Evolutionary conservation across 1,140 invertebrate genomes (phyloP).

Genomic region (Uloborus diversus): DNA sequence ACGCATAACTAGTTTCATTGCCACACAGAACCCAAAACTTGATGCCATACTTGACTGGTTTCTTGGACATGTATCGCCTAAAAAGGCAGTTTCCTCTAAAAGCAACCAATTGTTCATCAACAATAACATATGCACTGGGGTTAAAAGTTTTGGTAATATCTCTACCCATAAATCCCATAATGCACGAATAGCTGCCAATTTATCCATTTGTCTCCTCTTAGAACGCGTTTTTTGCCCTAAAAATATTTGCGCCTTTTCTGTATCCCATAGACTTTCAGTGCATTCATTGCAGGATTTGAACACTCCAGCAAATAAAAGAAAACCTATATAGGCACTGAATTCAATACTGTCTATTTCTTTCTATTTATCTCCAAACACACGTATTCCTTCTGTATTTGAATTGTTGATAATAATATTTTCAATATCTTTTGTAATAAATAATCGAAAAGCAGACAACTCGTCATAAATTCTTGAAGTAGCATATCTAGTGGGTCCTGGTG

Average conservation of each 20-base stretch:
- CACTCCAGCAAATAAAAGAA: neutral
- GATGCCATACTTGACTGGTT: neutral
- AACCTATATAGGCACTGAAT: constrained; percentile 3
- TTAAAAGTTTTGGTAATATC: too few species aligned
- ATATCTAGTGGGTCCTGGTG: neutral
- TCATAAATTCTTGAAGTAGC: neutral
- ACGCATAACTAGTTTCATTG: constrained; percentile 11
- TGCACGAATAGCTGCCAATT: too few species aligned
- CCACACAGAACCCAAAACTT: neutral
- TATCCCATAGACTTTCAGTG: neutral
- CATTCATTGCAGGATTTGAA: constrained; percentile 2
- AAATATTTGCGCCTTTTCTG: neutral
- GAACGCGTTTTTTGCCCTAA: too few species aligned
- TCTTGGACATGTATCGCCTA: too few species aligned
- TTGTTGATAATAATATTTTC: neutral
- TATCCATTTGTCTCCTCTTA: too few species aligned
- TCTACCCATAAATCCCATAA: too few species aligned
- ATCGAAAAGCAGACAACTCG: neutral
- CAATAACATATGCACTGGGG: too few species aligned
- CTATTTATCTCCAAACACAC: neutral
- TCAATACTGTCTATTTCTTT: constrained; percentile 6
- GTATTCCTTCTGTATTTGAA: constrained; percentile 2
- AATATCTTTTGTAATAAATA: neutral
- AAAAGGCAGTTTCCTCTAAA: too few species aligned
- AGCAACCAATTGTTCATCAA: too few species aligned